phyloP scores from a whole-genome alignment of 2,113 vertebrate species.

The Lepisosteus oculatus region DNA sequence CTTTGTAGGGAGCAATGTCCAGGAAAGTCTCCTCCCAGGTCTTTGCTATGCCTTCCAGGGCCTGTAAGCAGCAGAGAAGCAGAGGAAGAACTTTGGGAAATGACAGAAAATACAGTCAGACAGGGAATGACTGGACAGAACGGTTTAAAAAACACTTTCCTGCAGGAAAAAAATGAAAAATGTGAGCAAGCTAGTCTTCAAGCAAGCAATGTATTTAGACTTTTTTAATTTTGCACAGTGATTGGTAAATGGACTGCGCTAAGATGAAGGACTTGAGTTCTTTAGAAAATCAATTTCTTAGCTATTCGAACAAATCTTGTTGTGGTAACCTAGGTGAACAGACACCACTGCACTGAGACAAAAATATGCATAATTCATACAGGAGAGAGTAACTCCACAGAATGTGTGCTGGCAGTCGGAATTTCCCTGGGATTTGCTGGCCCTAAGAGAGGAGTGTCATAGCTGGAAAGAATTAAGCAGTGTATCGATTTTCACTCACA shows the following conservation, averaged over 20 bases:
- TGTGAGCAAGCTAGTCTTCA: too few relatives aligned
- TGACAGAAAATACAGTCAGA: not conserved
- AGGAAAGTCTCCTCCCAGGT: constrained; percentile 58
- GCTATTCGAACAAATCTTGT: constrained; percentile 44
- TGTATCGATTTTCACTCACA: constrained; percentile 46
- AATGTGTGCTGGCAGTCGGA: constrained; percentile 44
- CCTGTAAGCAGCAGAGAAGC: constrained; percentile 32
- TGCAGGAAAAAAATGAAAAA: too few relatives aligned
- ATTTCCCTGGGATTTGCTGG: constrained; percentile 23
- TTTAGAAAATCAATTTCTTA: constrained; percentile 41
- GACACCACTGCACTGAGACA: constrained; percentile 24
- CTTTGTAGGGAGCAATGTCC: constrained; percentile 63
- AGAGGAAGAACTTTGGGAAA: not conserved
- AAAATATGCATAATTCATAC: constrained; percentile 24
- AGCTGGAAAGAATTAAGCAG: constrained; percentile 59
- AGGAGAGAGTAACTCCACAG: constrained; percentile 20
- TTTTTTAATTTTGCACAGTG: constrained; percentile 21
- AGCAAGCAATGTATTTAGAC: too few relatives aligned
- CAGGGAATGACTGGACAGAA: too few relatives aligned
- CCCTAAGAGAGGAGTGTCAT: constrained; percentile 27
- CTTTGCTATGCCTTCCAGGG: constrained; percentile 57
- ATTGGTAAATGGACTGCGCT: constrained; percentile 46
- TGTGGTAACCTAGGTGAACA: constrained; percentile 42
- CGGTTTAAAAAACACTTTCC: too few relatives aligned
- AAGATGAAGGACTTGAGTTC: constrained; percentile 28